Base-by-base conservation (phyloP, 2,113 vertebrate genomes). In the Aldabrachelys gigantea region DNA sequence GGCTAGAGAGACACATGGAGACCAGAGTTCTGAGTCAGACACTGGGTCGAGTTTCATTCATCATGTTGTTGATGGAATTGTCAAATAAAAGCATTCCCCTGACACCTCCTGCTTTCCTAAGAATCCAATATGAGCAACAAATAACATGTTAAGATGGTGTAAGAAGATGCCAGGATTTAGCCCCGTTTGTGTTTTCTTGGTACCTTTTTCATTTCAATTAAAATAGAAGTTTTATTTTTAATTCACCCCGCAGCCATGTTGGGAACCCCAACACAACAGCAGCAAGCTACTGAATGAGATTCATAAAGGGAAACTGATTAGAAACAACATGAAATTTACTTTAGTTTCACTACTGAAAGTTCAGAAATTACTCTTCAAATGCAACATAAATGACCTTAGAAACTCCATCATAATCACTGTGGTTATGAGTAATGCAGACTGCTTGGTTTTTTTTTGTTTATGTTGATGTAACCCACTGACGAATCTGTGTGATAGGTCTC, bases 381-480 rank as follows among this genome's bases (percentile, higher is more conserved):
- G 3, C 6, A 1, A 0, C 4, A 69, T 35, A 69, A 69, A n/a
- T 69, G 65, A 69, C 35, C 16, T n/a, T n/a, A n/a, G 35, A 69
- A 69, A 59, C 21, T n/a, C 52, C 19, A 5, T 24, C 27, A 11
- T 35, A 19, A 72, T 21, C 41, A 6, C 41, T 4, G 41, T 22
- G 49, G 19, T 50, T 10, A 50, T 12, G 31, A 50, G 29, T 31
- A 29, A 35, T 31, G 11, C 7, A 35, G 79, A 80, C 35, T 49
- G 31, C 5, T 35, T 21, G 6, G 4, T 4, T 22, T 38, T 38
- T 38, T 21, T 72, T 38, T 72, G 50, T 12, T 65, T 54, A 82
- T 57, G 44, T 47, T 35, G 79, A 76, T 0, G 0, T 2, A 72
- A 5, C 3, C 35, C 25, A 0, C 19, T 0, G 0, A 53, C 0